A percentile compares a stretch with the other conserved stretches of the same genome.
Conservation (phyloP, 2,797 vertebrate genomes). For the Onychomys torridus region DNA sequence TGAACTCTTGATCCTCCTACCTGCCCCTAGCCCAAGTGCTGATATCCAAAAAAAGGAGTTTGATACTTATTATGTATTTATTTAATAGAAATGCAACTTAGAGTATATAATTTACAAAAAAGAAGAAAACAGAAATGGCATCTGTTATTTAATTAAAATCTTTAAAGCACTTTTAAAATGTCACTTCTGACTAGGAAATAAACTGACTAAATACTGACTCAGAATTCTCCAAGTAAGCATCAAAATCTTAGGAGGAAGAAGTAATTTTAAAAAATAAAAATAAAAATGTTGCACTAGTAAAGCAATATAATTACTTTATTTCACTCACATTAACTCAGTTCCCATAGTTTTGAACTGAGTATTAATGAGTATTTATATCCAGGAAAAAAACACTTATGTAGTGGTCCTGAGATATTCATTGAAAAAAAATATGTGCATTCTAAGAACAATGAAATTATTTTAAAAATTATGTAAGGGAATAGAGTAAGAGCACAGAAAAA, state of each 20-base stretch:
- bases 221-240: background rate
- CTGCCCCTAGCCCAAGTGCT: background rate
- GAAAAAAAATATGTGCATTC: background rate
- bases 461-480: constrained; percentile 2
- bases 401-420: background rate
- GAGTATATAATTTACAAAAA: background rate
- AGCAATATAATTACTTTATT: background rate
- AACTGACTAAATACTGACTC: background rate
- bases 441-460: constrained; percentile 43
- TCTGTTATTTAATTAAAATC: background rate
- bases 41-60: background rate
- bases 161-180: constrained; percentile 32
- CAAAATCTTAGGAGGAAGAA: background rate
- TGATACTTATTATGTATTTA: background rate
- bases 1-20: background rate
- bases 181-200: background rate
- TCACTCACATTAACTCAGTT: background rate
- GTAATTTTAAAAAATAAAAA: background rate
- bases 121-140: background rate
- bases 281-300: background rate
- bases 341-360: background rate
- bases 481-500: background rate
- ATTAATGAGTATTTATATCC: background rate
- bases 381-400: background rate
- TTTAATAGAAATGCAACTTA: constrained; percentile 14